Evolutionary conservation across 1,140 invertebrate species (phyloP).

Genomic region (Anoplophora glabripennis): DNA sequence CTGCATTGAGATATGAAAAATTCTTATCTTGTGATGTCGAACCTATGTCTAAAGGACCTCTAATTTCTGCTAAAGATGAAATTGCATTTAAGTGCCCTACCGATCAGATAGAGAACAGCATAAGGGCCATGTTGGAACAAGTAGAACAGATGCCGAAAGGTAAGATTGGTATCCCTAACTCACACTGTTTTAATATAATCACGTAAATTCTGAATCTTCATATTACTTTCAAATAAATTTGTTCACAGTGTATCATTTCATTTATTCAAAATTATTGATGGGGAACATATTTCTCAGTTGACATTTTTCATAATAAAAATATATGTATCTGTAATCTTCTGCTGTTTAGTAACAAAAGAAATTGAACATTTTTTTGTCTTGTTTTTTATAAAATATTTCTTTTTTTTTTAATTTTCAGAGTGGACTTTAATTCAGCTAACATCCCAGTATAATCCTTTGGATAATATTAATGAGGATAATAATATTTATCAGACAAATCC

Average conservation of each 20-base stretch:
- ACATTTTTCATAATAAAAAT: too few species aligned
- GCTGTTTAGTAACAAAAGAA: too few species aligned
- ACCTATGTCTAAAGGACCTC: background rate
- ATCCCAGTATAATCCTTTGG: constrained; percentile 26
- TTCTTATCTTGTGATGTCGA: constrained; percentile 12
- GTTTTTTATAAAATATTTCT: constrained; percentile 2
- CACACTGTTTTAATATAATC: too few species aligned
- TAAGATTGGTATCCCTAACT: constrained; percentile 15
- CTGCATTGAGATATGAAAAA: constrained; percentile 30
- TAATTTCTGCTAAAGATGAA: constrained; percentile 22
- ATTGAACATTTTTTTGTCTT: too few species aligned
- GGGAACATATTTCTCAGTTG: too few species aligned
- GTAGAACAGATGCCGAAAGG: constrained; percentile 34
- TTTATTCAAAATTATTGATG: too few species aligned
- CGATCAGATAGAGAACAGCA: constrained; percentile 6
- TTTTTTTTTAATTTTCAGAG: constrained; percentile 27
- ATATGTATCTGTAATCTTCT: too few species aligned
- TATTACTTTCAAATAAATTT: too few species aligned
- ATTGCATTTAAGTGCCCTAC: constrained; percentile 27
- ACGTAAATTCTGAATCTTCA: too few species aligned
- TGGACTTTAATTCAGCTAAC: constrained; percentile 40
- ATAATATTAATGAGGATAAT: constrained; percentile 23
- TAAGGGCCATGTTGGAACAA: constrained; percentile 26
- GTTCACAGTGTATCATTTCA: too few species aligned
- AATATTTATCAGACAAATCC: constrained; percentile 26